Evolutionary conservation across 2,888 invertebrate genomes (phyloP).

Genomic region (Parelbella ahira): DNA sequence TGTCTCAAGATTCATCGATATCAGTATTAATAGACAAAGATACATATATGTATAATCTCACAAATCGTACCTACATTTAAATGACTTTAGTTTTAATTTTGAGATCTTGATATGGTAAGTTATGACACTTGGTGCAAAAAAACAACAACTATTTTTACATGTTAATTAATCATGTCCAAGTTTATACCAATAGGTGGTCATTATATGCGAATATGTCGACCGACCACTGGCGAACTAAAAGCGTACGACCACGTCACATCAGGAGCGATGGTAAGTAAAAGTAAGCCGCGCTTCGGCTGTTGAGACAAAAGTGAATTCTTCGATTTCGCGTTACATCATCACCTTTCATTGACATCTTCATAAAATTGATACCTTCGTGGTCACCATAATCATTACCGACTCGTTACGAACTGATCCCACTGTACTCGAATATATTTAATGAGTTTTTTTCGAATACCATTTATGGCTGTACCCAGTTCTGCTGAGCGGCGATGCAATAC

Average conservation of each 20-base stretch:
- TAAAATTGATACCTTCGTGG: constrained; percentile 29
- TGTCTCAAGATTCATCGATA: too few species aligned
- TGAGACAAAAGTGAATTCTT: constrained; percentile 30
- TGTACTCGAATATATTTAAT: constrained; percentile 25
- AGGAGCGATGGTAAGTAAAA: constrained; percentile 36
- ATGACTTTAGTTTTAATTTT: too few species aligned
- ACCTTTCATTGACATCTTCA: constrained; percentile 30
- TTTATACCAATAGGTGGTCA: constrained; percentile 13
- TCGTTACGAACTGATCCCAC: constrained; percentile 20
- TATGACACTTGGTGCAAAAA: too few species aligned
- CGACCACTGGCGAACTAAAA: constrained; percentile 12
- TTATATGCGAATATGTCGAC: constrained; percentile 19
- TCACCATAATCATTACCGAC: constrained; percentile 21
- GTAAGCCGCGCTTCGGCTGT: constrained; percentile 27
- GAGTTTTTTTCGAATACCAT: constrained; percentile 30
- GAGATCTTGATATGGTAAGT: too few species aligned
- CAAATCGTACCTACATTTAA: too few species aligned
- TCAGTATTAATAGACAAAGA: too few species aligned
- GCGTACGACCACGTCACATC: too few species aligned
- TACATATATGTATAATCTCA: too few species aligned
- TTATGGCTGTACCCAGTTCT: constrained; percentile 27
- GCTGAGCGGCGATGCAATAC: constrained; percentile 21
- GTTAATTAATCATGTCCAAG: constrained; percentile 16
- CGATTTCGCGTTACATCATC: constrained; percentile 28
- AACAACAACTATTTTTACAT: too few species aligned